These are phyloP conservation scores for Coboldia fuscipes DNA, from an alignment of 1,140 invertebrate genomes.

Conservation along the genomic window DNA sequence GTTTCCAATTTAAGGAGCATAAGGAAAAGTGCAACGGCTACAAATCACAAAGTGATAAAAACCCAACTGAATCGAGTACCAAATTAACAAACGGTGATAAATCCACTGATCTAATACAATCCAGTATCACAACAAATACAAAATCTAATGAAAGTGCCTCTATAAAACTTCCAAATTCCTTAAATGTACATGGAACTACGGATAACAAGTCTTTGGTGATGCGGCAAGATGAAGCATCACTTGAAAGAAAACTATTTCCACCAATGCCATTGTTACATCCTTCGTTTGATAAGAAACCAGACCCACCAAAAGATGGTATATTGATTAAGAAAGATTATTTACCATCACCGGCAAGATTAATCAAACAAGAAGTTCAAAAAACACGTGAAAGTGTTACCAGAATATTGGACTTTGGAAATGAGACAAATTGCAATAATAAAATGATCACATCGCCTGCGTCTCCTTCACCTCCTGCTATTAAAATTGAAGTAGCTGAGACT, in stretches of 20 bases:
- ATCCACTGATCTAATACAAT: not conserved
- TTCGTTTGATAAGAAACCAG: not conserved
- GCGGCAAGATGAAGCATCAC: not conserved
- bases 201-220: not conserved
- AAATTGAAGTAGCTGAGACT: not conserved
- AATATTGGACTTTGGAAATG: constrained; percentile 10
- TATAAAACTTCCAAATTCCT: not conserved
- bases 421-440: constrained; percentile 1
- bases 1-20: not conserved
- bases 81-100: too few relatives aligned
- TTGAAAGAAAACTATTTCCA: not conserved
- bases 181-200: not conserved
- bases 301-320: not conserved
- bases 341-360: not conserved
- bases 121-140: not conserved
- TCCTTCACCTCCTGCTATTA: not conserved
- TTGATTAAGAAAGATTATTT: constrained; percentile 3
- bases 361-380: constrained; percentile 8
- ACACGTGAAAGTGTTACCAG: constrained; percentile 15
- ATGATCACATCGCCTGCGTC: not conserved
- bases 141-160: constrained; percentile 1
- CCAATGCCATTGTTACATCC: not conserved
- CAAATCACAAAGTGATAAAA: not conserved
- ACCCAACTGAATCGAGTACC: not conserved
- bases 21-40: not conserved